Base-by-base conservation (phyloP, 2,113 vertebrate species). In the Panthera leo region DNA sequence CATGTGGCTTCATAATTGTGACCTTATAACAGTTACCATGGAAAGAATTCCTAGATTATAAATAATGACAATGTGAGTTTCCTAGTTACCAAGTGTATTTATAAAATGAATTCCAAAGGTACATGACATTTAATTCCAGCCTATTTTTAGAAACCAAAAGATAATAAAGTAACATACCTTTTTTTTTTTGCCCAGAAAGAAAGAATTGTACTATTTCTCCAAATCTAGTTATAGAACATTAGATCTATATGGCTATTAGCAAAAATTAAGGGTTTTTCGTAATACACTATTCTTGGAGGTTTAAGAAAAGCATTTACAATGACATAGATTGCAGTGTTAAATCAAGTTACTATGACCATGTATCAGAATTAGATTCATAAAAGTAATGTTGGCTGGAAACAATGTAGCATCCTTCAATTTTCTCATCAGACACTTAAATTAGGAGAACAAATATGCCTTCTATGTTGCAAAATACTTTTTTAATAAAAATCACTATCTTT, bases 31-130 rank as follows among this genome's bases (percentile, higher is more conserved):
- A 97, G 98, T 99, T 99, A 97, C 98, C 98, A 98, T 98, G 98
- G 99, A 98, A 99, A 98, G 98, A 99, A 98, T 98, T 97, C 96
- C 98, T 97, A 98, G 98, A 98, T 98, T 98, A 98, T 99, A 99
- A 99, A 99, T 98, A 99, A 98, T 98, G 98, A 98, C 98, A 97
- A 98, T 97, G 98, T 97, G 95, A 98, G 98, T 98, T 98, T 98
- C 98, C 95, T 99, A 98, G 99, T 98, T 98, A 99, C 98, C 98
- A 97, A 98, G 98, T 97, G 96, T 98, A 98, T 98, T 98, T 98
- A 97, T 98, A 95, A 97, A 97, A 86, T 92, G 98, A 98, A 98
- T 99, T 99, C 98, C 98, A 98, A 98, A 99, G 98, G 98, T 99
- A 98, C 98, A 98, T 98, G 98, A 98, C 98, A 98, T 99, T 99